Base-by-base conservation (phyloP, 2,888 invertebrate species). In the Clostera curtula region DNA sequence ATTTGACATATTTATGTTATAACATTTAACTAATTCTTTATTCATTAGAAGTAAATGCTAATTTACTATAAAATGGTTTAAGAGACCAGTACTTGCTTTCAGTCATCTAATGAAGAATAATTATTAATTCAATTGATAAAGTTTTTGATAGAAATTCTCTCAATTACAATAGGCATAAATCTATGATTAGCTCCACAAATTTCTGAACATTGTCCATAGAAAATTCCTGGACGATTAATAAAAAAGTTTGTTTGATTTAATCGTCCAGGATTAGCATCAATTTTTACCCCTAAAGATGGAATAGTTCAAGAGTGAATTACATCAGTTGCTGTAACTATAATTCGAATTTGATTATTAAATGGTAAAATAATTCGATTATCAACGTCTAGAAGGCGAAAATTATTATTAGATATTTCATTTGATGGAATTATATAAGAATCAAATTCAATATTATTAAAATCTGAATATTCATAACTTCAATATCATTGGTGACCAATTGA, bases 181-280 rank as follows among this genome's bases (percentile, higher is more conserved):
- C 90, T 90, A 67, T 93, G 91, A 64, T 93, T 92, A 27, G 88
- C 87, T 0, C 92, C 92, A 76, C 92, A 93, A 82, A 93, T 92
- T 87, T 93, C 91, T 48, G 91, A 92, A 64, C 92, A 93, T 87
- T 92, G 91, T 0, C 91, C 91, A 71, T 74, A 92, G 70, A 85
- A 89, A 60, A 91, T 50, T 20, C 91, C 90, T 1, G 89, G 83
- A 2, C 87, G 87, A 42, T 86, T 88, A 49, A 87, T 82, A 49
- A 76, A 75, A 64, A 90, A 86, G 49, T 75, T 86, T 56, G 74
- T 82, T 88, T 89, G 88, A 49, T 89, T 89, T 64, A 89, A 45
- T 20, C 89, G 88, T 0, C 89, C 89, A 0, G 89, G 89, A 0
- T 87, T 86, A 10, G 87, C 87, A 71, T 90, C 89, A 43, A 89